Evolutionary conservation across 2,888 invertebrate species (phyloP).

Genomic region (Limnephilus marmoratus): DNA sequence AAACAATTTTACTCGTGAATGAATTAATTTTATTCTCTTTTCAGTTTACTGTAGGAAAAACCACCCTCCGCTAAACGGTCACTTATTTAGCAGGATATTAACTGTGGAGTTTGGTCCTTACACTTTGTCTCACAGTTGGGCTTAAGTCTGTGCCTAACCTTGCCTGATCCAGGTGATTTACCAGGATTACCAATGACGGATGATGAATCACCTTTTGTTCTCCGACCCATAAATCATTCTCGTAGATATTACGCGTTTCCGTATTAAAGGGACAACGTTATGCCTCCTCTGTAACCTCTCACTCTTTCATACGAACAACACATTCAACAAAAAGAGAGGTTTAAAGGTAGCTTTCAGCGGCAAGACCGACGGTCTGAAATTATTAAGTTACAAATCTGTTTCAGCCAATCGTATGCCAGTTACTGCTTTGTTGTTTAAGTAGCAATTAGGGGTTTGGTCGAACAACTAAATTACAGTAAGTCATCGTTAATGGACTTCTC

Average conservation of each 20-base stretch:
- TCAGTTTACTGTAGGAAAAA: too few species aligned
- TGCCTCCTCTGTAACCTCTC: background rate
- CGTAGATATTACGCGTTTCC: background rate
- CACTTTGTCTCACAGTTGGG: background rate
- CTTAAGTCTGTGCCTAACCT: background rate
- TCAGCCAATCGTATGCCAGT: background rate
- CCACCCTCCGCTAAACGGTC: too few species aligned
- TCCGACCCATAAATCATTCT: background rate
- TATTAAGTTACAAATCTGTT: background rate
- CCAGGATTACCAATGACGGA: background rate
- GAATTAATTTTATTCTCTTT: too few species aligned
- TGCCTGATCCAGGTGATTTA: background rate
- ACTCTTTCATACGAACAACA: background rate
- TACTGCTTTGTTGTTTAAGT: background rate
- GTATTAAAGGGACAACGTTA: background rate
- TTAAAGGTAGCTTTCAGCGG: background rate
- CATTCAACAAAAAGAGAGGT: background rate
- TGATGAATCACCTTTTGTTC: background rate
- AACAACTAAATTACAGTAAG: background rate
- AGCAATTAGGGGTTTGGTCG: background rate
- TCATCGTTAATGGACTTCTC: background rate
- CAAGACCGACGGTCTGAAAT: background rate
- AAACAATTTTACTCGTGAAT: too few species aligned
- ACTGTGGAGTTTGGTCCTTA: background rate
- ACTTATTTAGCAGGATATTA: too few species aligned